Evolutionary conservation across 2,888 invertebrate species (phyloP).

Genomic region (Falcaria lacertinaria): DNA sequence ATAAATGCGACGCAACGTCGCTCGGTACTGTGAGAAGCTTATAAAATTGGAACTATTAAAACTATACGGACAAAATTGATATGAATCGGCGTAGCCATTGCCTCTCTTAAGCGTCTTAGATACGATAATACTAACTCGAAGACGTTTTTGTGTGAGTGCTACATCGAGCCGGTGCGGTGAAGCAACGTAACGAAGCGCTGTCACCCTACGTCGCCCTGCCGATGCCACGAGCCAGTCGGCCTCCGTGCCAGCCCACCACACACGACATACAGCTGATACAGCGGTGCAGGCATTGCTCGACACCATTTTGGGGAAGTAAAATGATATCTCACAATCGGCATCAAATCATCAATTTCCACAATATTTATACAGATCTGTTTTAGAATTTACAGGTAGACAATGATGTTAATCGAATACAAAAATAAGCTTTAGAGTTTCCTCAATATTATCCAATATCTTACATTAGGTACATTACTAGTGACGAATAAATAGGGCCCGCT

Average conservation of each 20-base stretch:
- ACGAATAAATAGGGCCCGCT: conserved; percentile 65
- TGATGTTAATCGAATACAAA: conserved; percentile 75
- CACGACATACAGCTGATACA: conserved; percentile 39
- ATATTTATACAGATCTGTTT: conserved; percentile 53
- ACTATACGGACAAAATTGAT: conserved; percentile 79
- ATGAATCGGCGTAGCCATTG: conserved; percentile 77
- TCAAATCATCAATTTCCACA: conserved; percentile 38
- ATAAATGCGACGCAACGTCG: conserved; percentile 52
- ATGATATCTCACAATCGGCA: conserved; percentile 64
- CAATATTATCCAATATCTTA: conserved; percentile 74
- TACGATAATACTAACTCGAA: conserved; percentile 66
- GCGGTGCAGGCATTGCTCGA: conserved; percentile 46
- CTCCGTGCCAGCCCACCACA: conserved; percentile 13
- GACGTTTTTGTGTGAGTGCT: conserved; percentile 36
- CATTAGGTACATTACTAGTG: conserved; percentile 69
- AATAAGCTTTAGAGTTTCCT: conserved; percentile 77
- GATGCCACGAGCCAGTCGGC: conserved; percentile 9
- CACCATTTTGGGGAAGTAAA: conserved; percentile 72
- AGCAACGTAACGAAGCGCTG: conserved; percentile 46
- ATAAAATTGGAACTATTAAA: conserved; percentile 76
- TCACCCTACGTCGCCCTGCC: conserved; percentile 43
- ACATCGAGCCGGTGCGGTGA: conserved; percentile 34
- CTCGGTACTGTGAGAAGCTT: conserved; percentile 71
- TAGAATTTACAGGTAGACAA: conserved; percentile 70
- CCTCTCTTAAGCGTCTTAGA: conserved; percentile 70